Evolutionary conservation across 2,113 vertebrate species (phyloP).

Genomic region (Psephotus haematonotus): DNA sequence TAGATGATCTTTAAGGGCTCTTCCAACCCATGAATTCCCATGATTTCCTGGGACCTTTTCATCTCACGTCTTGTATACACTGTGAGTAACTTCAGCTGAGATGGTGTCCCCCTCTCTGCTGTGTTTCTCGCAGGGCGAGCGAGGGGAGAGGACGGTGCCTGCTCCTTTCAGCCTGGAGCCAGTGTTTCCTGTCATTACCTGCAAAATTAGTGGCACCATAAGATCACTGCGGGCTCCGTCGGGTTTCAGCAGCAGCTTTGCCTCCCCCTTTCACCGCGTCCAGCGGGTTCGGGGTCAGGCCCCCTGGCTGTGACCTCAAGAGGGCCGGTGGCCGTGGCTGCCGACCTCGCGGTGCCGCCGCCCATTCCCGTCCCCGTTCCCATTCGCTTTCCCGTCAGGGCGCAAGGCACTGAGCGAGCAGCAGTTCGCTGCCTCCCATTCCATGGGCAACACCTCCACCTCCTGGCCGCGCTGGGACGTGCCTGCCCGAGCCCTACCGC

Average conservation of each 20-base stretch:
- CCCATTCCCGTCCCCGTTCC: too few relatives aligned
- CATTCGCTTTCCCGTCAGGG: background rate
- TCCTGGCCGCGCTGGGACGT: background rate
- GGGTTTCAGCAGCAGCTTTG: background rate
- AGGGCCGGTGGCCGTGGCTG: background rate
- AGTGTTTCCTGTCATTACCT: background rate
- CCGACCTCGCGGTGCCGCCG: too few relatives aligned
- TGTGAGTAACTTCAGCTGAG: background rate
- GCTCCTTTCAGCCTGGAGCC: background rate
- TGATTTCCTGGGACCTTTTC: background rate
- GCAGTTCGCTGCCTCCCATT: background rate
- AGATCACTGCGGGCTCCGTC: background rate
- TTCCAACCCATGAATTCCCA: background rate
- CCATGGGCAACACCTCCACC: constrained; percentile 16
- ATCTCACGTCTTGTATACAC: rapidly evolving
- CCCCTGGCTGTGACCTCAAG: background rate
- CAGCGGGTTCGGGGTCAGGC: background rate
- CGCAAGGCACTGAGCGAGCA: background rate
- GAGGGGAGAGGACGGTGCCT: too few relatives aligned
- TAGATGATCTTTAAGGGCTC: background rate
- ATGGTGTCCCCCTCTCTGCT: rapidly evolving
- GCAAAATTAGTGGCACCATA: background rate
- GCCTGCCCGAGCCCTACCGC: background rate
- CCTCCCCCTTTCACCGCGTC: background rate
- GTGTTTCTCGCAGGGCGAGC: rapidly evolving